Evolutionary conservation across 2,888 invertebrate genomes (phyloP), one percentile per base, ranked within the genome.

Genomic region (Ariolimax columbianus): DNA sequence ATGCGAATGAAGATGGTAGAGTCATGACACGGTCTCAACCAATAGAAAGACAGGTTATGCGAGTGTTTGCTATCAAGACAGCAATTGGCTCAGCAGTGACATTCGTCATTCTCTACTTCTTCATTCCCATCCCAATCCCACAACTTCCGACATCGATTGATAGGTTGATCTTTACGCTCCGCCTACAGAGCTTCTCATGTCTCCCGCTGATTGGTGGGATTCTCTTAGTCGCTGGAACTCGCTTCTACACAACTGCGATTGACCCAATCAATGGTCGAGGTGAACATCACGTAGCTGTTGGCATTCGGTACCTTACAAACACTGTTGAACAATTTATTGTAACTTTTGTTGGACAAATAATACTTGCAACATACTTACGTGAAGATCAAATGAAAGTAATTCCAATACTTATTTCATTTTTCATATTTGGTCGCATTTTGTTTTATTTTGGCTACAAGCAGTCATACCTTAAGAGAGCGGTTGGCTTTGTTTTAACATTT

Each of bases 311-410:
- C 43, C 63, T 89, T 0, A 88, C 86, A 68, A 90, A 90, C 78
- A 89, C 89, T 11, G 36, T 90, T 38, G 89, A 90, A 82, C 89
- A 89, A 80, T 77, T 89, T 26, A 43, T 88, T 14, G 40, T 89
- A 38, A 89, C 82, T 66, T 63, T 87, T 47, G 68, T 84, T 6
- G 88, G 86, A 7, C 90, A 90, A 70, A 38, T 89, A 40, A 86
- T 88, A 19, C 84, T 89, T 6, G 66, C 87, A 33, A 87, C 89
- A 26, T 90, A 88, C 82, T 55, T 90, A 26, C 51, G 66, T 0
- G 79, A 73, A 23, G 19, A 68, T 17, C 83, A 88, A 36, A 85
- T 88, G 86, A 83, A 81, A 51, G 77, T 86, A 9, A 87, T 90
- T n/a, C 90, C 90, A 6, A 85, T 88, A 17, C 66, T 88, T 17